Conservation (phyloP, 2,888 invertebrate species). For the Limnephilus auricula region DNA sequence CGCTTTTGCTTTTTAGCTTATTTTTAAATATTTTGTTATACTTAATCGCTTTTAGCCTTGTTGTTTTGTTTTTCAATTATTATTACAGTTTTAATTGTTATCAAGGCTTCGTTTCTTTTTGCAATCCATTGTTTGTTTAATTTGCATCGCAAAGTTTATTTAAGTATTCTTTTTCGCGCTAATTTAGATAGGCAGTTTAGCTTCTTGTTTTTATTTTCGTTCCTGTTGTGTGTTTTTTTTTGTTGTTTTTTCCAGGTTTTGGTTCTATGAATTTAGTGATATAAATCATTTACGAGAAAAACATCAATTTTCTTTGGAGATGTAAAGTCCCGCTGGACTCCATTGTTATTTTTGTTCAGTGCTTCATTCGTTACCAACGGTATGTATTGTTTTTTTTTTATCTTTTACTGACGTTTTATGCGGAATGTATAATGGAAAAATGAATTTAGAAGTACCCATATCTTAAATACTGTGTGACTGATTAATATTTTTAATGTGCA, state of each 20-base stretch:
- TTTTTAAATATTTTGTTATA: constrained; percentile 18
- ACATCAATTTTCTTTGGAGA: neutral
- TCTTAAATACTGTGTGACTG: neutral
- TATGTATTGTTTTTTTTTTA: neutral
- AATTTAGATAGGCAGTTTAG: neutral
- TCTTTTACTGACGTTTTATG: neutral
- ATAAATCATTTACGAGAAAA: neutral
- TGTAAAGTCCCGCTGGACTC: neutral
- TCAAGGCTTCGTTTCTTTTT: neutral
- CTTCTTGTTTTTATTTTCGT: neutral
- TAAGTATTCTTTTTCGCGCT: neutral
- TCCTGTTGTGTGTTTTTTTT: neutral
- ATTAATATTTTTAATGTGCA: neutral
- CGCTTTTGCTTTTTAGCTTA: constrained; percentile 52
- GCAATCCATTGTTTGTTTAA: neutral
- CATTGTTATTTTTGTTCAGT: neutral
- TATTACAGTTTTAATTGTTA: neutral
- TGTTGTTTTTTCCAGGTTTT: constrained; percentile 20
- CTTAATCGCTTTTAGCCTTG: neutral
- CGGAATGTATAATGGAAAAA: neutral
- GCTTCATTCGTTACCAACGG: neutral
- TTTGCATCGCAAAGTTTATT: constrained; percentile 16
- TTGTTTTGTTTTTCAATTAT: neutral
- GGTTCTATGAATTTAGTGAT: neutral
- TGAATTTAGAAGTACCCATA: neutral